Base-by-base conservation (phyloP, 2,113 vertebrate species). In the Oplegnathus fasciatus region DNA sequence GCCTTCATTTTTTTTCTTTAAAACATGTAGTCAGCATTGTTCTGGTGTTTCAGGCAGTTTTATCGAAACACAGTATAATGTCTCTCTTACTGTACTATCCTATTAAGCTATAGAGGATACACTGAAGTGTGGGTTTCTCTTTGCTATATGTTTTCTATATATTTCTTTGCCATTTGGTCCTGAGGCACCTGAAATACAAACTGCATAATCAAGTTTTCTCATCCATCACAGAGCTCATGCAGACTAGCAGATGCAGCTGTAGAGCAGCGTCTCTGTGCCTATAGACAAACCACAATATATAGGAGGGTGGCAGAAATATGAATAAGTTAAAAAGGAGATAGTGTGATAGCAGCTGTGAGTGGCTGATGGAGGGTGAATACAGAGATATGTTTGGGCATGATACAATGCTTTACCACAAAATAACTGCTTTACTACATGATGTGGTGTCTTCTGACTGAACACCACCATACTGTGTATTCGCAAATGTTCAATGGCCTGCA, bases 11-110 rank as follows among this genome's bases (percentile, higher is more conserved):
- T 57, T 37, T 54, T 30, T 9, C 17, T 55, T 8, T 42, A 54
- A 83, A 68, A 58, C 24, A 85, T 55, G 18, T 61, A 79, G 78
- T 86, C 80, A 83, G 87, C 87, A 75, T 61, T 84, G 75, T 83
- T 83, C 75, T 48, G 3, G 37, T 48, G 14, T 78, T 88, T 62
- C 67, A 57, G 48, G 75, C 42, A 24, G 32, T 46, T 75, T 78
- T 70, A 75, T 79, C n/a, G 17, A 80, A 86, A 84, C 48, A 65
- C 46, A 34, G n/a, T 58, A 37, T 67, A 64, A 72, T 54, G 18
- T 66, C 34, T 40, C 34, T 54, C 6, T 30, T n/a, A 0, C 20
- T 64, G 5, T 20, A 18, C 30, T 8, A 34, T 8, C 5, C 17
- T 0, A 34, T 32, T 34, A 75, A 2, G 48, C 28, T 48, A 22